Evolutionary conservation across 2,888 invertebrate genomes (phyloP), one percentile per base, ranked within the genome.

Genomic region (Coelopa pilipes): DNA sequence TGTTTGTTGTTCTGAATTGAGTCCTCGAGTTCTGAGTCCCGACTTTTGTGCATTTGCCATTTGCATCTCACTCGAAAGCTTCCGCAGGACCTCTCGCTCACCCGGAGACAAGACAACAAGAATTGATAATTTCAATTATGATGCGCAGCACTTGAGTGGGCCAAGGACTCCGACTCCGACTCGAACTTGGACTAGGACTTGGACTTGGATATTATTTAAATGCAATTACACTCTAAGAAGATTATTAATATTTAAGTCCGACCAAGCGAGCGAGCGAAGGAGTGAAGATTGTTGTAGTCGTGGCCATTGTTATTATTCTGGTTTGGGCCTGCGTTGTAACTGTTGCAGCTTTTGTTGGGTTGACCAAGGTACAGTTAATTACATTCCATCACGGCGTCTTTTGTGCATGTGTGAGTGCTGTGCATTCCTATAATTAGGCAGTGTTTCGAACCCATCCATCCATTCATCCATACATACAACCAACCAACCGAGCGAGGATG

Each of bases 221-320:
- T 57, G 46, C 57, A 69, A 59, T 69, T 57, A 69, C 57, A 59
- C 59, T 17, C 15, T 57, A 59, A 69, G 69, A 19, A 21, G 57
- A 69, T 69, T 69, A 69, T 69, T 69, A 69, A 59, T 47, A 57
- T 19, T 69, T 46, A 47, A 66, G 11, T 49, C 49, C 34, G 34
- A 34, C 34, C 34, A 34, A 34, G 34, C 34, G 34, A 34, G 34
- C 34, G 7, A 34, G 34, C n/a, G n/a, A n/a, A n/a, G n/a, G n/a
- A n/a, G n/a, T n/a, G n/a, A 15, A 63, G 12, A 60, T 24, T 49
- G 21, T 50, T 21, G 5, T 66, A 57, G n/a, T 57, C 19, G 34
- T 55, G 17, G 68, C 17, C 47, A 47, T 49, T 34, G 46, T 45
- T 65, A 47, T 7, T 57, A 34, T 47, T 69, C 1, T n/a, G 12